phyloP scores from a whole-genome alignment of 2,797 vertebrate genomes.

The Tenualosa thibaudeaui region DNA sequence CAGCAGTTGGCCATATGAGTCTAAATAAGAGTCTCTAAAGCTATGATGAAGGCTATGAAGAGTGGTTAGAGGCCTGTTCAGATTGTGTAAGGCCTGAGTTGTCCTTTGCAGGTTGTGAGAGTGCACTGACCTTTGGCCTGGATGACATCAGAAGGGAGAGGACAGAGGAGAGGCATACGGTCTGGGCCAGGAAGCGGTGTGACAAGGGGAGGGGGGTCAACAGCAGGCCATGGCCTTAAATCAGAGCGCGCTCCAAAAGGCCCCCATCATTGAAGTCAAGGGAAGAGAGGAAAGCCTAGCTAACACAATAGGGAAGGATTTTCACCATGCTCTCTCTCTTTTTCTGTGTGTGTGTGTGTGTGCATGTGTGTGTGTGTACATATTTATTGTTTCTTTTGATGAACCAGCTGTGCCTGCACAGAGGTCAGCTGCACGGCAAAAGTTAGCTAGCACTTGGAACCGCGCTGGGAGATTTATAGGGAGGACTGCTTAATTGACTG shows the following conservation, averaged over 20 bases:
- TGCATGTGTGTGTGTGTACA: not conserved
- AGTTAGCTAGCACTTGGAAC: not conserved
- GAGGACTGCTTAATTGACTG: not conserved
- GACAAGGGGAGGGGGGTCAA: slow-evolving; percentile 62
- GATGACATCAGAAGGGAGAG: slow-evolving; percentile 48
- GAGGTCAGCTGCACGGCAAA: not conserved
- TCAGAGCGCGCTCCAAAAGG: slow-evolving; percentile 66
- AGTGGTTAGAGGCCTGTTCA: too few species aligned
- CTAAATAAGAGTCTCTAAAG: too few species aligned
- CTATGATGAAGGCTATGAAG: too few species aligned
- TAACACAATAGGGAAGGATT: slow-evolving; percentile 35
- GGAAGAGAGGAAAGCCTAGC: slow-evolving; percentile 50
- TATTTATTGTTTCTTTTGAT: slow-evolving; percentile 21
- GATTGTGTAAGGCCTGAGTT: not conserved
- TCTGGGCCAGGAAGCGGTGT: slow-evolving; percentile 35
- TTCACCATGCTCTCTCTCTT: not conserved
- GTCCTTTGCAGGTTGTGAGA: slow-evolving; percentile 39
- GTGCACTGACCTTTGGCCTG: not conserved
- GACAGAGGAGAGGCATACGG: not conserved
- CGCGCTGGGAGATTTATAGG: not conserved
- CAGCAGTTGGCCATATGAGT: too few species aligned
- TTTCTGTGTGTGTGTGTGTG: not conserved
- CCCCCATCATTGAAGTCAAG: slow-evolving; percentile 44
- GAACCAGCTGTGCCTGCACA: slow-evolving; percentile 10
- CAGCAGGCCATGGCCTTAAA: slow-evolving; percentile 72